A percentile compares a stretch with the other conserved stretches of the same genome.
Evolutionary conservation across 1,140 invertebrate species (phyloP).

Genomic region (Luehdorfia chinensis): DNA sequence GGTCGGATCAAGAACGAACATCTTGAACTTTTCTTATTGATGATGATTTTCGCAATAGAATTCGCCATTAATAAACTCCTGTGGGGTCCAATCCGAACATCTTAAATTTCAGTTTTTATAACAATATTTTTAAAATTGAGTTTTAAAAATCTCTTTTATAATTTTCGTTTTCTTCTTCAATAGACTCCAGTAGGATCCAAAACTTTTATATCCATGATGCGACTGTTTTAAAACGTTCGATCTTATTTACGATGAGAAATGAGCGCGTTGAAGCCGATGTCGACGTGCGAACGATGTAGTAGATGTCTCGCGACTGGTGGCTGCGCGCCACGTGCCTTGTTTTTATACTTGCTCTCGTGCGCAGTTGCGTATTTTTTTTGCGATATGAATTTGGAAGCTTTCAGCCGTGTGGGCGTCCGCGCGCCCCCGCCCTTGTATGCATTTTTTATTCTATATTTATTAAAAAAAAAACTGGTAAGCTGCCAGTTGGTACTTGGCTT

Average conservation of each 20-base stretch:
- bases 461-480: conserved; percentile 48
- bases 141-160: too few relatives aligned
- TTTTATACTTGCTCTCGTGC: conserved; percentile 64
- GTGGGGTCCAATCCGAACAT: conserved; percentile 41
- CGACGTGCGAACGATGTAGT: conserved; percentile 44
- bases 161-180: conserved; percentile 11
- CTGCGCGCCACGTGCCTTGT: conserved; percentile 57
- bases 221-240: conserved; percentile 52
- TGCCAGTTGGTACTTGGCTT: conserved; percentile 35
- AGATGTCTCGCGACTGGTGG: conserved; percentile 59
- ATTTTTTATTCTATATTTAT: conserved; percentile 39
- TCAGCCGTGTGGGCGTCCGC: conserved; percentile 62
- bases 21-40: conserved; percentile 29
- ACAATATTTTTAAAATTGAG: background rate
- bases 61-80: conserved; percentile 36
- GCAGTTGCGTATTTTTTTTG: conserved; percentile 69
- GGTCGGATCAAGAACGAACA: conserved; percentile 59
- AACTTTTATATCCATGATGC: conserved; percentile 54
- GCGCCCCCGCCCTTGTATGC: conserved; percentile 55
- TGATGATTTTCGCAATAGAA: conserved; percentile 5
- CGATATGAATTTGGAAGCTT: conserved; percentile 74
- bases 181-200: conserved; percentile 26
- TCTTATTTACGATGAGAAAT: conserved; percentile 65
- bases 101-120: conserved; percentile 18
- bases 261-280: conserved; percentile 35